phyloP scores from a whole-genome alignment of 53 echinoderm and acorn worm species.

The Astropecten irregularis region DNA sequence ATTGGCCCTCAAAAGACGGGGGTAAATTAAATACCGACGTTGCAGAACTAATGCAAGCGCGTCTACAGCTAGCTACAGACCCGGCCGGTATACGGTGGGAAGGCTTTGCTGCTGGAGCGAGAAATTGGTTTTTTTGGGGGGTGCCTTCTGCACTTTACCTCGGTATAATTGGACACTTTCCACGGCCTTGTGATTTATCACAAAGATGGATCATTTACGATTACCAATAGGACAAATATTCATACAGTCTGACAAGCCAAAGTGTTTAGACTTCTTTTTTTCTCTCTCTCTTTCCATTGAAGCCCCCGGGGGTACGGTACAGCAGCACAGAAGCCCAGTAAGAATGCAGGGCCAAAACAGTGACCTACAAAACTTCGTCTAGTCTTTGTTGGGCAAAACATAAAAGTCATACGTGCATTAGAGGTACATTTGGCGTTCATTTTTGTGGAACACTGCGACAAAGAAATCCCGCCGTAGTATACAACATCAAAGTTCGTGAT shows the following conservation, averaged over 20 bases:
- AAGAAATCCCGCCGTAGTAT: too few species aligned
- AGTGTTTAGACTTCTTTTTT: too few species aligned
- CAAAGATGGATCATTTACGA: conserved; percentile 12
- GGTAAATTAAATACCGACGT: neutral
- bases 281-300: too few species aligned
- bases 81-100: neutral
- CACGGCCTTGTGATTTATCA: conserved; percentile 37
- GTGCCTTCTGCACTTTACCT: neutral
- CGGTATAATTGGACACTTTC: conserved; percentile 40
- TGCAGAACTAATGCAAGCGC: conserved; percentile 38
- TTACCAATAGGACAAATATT: neutral
- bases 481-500: too few species aligned
- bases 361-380: neutral
- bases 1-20: neutral
- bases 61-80: too few species aligned
- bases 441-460: too few species aligned
- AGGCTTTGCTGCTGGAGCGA: conserved; percentile 33
- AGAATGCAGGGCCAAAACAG: neutral
- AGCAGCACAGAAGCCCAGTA: too few species aligned
- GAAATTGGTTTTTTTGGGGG: conserved; percentile 31
- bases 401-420: too few species aligned
- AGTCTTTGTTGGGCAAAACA: too few species aligned
- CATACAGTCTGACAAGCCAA: neutral
- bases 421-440: too few species aligned
- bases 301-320: too few species aligned